Conservation (phyloP, 2,797 vertebrate species). For the Ctenopoma kingsleyae region DNA sequence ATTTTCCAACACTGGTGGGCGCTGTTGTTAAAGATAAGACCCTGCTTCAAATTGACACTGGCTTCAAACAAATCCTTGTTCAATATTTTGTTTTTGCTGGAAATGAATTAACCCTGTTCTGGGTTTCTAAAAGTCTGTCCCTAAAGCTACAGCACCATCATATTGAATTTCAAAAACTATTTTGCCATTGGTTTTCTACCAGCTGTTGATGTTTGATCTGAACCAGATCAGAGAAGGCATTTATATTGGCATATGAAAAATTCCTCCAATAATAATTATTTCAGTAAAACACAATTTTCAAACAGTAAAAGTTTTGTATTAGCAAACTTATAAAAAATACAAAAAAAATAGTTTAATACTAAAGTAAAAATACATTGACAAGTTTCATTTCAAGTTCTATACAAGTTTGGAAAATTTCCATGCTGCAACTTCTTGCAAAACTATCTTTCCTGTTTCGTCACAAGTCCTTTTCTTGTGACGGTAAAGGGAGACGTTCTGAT, state of each 20-base stretch:
- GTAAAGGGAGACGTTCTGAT: not conserved
- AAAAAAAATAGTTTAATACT: not conserved
- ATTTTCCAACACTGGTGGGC: conserved; percentile 70
- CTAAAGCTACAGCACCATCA: not conserved
- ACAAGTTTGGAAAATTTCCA: not conserved
- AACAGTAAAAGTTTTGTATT: conserved; percentile 12
- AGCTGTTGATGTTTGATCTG: not conserved
- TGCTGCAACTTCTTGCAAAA: conserved; percentile 45
- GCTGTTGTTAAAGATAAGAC: conserved; percentile 62
- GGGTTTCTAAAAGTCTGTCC: not conserved
- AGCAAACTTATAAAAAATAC: conserved; percentile 4
- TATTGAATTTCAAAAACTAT: not conserved
- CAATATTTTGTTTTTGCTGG: not conserved
- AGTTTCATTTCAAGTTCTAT: not conserved
- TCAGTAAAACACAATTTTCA: not conserved
- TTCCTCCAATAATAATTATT: conserved; percentile 18
- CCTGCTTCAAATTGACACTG: not conserved
- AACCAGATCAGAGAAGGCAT: not conserved
- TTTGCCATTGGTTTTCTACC: not conserved
- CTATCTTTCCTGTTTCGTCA: conserved; percentile 41
- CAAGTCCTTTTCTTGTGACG: not conserved
- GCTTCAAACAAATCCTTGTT: not conserved
- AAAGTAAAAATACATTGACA: conserved; percentile 1
- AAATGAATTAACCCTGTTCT: conserved; percentile 5
- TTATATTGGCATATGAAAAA: not conserved